Conservation (phyloP, 1,140 invertebrate genomes). For the Eufriesea mexicana region DNA sequence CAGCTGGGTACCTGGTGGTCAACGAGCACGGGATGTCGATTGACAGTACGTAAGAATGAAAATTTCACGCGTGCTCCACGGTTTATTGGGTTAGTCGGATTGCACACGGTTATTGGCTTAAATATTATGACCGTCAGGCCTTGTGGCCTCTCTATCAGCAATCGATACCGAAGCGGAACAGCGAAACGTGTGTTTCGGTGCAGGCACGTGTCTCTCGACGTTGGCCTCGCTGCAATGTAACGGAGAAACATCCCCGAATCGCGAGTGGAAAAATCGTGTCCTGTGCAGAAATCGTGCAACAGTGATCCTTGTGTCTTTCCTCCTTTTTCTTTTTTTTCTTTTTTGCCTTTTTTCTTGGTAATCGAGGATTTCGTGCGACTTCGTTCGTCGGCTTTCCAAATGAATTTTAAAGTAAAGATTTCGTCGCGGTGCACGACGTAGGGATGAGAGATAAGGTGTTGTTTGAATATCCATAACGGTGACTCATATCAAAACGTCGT, state of each 20-base stretch:
- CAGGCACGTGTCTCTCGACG: slow-evolving; percentile 28
- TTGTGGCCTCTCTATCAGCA: slow-evolving; percentile 34
- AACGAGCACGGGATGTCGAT: slow-evolving; percentile 40
- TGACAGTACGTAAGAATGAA: slow-evolving; percentile 41
- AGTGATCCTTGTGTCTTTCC: background rate
- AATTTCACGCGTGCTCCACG: slow-evolving; percentile 1
- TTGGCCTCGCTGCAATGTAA: background rate
- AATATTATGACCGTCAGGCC: slow-evolving; percentile 32
- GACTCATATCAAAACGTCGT: too few species aligned
- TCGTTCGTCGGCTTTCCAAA: too few species aligned
- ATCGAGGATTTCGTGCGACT: too few species aligned
- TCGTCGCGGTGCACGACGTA: background rate
- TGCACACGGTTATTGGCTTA: slow-evolving; percentile 43
- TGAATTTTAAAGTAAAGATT: background rate
- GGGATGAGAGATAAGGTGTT: too few species aligned
- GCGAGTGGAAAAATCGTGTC: background rate
- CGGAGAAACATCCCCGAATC: background rate
- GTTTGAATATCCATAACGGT: too few species aligned
- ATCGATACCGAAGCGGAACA: slow-evolving; percentile 39
- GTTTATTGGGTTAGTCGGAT: slow-evolving; percentile 36
- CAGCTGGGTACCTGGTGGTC: too few species aligned
- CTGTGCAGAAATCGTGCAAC: background rate
- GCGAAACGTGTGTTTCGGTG: slow-evolving; percentile 30
- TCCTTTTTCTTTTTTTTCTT: background rate
- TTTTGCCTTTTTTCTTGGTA: too few species aligned